phyloP scores from a whole-genome alignment of 2,797 vertebrate species.

The Perdix hodgsoniae region DNA sequence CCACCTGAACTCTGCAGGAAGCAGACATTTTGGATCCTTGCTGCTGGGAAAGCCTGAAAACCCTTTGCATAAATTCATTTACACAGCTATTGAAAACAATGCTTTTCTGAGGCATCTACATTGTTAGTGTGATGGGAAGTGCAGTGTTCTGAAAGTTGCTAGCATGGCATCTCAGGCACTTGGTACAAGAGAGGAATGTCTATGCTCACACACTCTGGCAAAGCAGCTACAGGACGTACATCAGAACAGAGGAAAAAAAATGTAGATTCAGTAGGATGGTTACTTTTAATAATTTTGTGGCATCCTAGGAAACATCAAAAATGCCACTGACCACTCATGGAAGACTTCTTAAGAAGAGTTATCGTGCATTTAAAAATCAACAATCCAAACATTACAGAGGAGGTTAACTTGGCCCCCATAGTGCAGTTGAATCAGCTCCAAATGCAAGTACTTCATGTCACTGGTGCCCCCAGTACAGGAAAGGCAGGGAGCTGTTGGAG shows the following conservation, averaged over 20 bases:
- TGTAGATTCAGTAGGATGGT: background rate
- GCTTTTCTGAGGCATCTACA: background rate
- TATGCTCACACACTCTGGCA: background rate
- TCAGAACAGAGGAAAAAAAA: background rate
- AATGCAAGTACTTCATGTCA: background rate
- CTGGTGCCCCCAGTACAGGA: too few species aligned
- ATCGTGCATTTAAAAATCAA: background rate
- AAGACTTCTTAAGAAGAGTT: background rate
- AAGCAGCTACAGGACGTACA: background rate
- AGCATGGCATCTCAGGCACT: background rate
- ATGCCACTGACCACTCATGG: background rate
- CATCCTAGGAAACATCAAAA: background rate
- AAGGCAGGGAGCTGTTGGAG: too few species aligned
- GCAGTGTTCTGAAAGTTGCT: background rate
- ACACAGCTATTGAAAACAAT: background rate
- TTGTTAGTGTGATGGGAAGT: background rate
- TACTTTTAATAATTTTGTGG: background rate
- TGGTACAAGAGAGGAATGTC: background rate
- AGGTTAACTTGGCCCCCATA: background rate
- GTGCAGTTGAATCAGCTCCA: background rate
- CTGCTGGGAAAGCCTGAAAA: background rate
- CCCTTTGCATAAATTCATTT: background rate
- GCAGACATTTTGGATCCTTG: background rate
- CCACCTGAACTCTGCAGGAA: background rate
- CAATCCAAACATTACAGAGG: background rate